These are phyloP conservation scores for Drosophila serrata DNA, from an alignment of 1,140 invertebrate genomes.

Conservation along the genomic window DNA sequence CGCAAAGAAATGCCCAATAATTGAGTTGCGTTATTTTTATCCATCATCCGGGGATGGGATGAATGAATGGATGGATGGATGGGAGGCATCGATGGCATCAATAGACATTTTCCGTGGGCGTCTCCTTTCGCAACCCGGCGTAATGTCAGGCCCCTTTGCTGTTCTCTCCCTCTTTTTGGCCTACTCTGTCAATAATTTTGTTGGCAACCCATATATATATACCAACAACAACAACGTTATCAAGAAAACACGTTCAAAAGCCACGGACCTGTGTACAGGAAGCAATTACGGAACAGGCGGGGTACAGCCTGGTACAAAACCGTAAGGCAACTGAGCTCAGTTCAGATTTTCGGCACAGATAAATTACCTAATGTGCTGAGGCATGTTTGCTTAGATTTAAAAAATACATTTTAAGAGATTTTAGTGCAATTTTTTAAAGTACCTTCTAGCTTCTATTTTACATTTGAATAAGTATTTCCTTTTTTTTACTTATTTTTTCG, in stretches of 20 bases:
- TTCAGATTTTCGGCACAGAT: slow-evolving; percentile 1
- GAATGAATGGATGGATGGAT: slow-evolving; percentile 5
- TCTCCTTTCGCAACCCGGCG: slow-evolving; percentile 9
- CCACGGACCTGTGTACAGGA: slow-evolving; percentile 45
- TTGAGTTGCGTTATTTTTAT: slow-evolving; percentile 33
- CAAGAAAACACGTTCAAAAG: slow-evolving; percentile 34
- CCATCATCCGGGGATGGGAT: slow-evolving; percentile 6
- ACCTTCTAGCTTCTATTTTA: neutral
- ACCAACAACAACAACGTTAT: neutral
- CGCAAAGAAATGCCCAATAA: slow-evolving; percentile 9
- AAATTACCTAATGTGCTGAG: neutral
- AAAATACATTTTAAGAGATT: neutral
- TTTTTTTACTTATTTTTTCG: neutral
- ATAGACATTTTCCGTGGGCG: slow-evolving; percentile 27
- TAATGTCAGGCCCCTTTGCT: slow-evolving; percentile 13
- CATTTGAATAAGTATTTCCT: neutral
- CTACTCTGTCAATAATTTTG: slow-evolving; percentile 43
- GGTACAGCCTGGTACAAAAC: slow-evolving; percentile 29
- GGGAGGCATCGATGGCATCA: slow-evolving; percentile 15
- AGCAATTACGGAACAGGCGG: slow-evolving; percentile 50
- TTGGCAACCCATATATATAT: slow-evolving; percentile 17
- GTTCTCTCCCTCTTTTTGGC: neutral
- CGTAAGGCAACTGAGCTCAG: neutral
- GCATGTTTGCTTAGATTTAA: neutral
- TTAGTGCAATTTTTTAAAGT: neutral